Conservation (phyloP, 2,797 vertebrate genomes). For the Crotalus adamanteus region DNA sequence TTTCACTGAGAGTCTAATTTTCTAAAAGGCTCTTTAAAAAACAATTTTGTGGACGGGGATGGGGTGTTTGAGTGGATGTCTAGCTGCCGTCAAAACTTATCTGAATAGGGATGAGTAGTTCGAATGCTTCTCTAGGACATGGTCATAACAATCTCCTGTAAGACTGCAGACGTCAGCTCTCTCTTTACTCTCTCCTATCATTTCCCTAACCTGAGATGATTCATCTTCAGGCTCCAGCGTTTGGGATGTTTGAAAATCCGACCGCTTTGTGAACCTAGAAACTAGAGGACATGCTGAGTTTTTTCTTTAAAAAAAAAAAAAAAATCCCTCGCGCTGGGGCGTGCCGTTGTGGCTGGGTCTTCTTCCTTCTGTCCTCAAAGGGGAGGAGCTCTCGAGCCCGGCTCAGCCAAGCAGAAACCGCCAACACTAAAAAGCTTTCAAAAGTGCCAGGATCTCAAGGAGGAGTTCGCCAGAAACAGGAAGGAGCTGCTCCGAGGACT, state of each 20-base stretch:
- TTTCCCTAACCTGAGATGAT: background rate
- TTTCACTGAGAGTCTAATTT: background rate
- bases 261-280: background rate
- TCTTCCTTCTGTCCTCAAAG: slow-evolving; percentile 36
- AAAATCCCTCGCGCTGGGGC: background rate
- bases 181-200: background rate
- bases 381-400: slow-evolving; percentile 34
- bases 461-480: slow-evolving; percentile 33
- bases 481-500: slow-evolving; percentile 53
- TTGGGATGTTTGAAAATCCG: background rate
- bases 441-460: slow-evolving; percentile 42
- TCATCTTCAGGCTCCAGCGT: background rate
- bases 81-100: background rate
- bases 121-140: background rate
- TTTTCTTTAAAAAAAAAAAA: too few species aligned
- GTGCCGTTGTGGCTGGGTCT: background rate
- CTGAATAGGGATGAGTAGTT: background rate
- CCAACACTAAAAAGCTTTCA: slow-evolving; percentile 36
- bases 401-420: slow-evolving; percentile 7
- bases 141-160: background rate
- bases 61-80: background rate
- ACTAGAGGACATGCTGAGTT: background rate
- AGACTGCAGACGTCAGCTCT: background rate
- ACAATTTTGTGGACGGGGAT: background rate
- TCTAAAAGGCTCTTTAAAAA: background rate